These are phyloP conservation scores for Aphelenchoides avenae DNA, from an alignment of 1,140 invertebrate genomes.

Conservation along the genomic window DNA sequence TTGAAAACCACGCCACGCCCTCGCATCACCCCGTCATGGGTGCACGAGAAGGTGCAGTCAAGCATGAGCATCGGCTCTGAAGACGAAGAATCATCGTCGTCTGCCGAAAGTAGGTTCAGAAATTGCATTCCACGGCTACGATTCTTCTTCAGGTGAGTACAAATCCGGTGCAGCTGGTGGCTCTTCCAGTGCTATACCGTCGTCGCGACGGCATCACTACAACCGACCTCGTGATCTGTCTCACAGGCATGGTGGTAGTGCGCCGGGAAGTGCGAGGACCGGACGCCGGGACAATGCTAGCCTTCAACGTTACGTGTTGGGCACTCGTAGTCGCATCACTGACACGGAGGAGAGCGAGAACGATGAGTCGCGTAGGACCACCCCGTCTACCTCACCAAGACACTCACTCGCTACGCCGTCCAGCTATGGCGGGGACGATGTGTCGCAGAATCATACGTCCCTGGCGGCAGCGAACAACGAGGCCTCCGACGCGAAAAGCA, in stretches of 20 bases:
- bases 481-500: slow-evolving; percentile 42
- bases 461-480: slow-evolving; percentile 14
- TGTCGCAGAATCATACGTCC: slow-evolving; percentile 30
- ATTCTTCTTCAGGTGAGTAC: too few species aligned
- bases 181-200: slow-evolving; percentile 6
- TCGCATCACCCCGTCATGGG: slow-evolving; percentile 56
- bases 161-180: slow-evolving; percentile 11
- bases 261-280: too few species aligned
- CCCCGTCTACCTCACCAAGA: slow-evolving; percentile 55
- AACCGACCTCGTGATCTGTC: slow-evolving; percentile 10
- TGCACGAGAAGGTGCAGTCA: slow-evolving; percentile 57
- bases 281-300: too few species aligned
- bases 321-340: slow-evolving; percentile 37
- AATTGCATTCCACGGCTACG: too few species aligned
- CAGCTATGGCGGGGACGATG: slow-evolving; percentile 53
- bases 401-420: slow-evolving; percentile 57
- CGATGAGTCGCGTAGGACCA: slow-evolving; percentile 50
- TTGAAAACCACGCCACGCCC: slow-evolving; percentile 50
- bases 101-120: too few species aligned
- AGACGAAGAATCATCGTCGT: slow-evolving; percentile 42
- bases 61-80: slow-evolving; percentile 55
- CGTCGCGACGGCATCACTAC: slow-evolving; percentile 18
- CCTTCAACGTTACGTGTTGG: slow-evolving; percentile 40
- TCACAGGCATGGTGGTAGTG: slow-evolving; percentile 23
- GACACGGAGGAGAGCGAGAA: slow-evolving; percentile 49